Evolutionary conservation across 2,888 invertebrate genomes (phyloP).

Genomic region (Perithous albicinctus): DNA sequence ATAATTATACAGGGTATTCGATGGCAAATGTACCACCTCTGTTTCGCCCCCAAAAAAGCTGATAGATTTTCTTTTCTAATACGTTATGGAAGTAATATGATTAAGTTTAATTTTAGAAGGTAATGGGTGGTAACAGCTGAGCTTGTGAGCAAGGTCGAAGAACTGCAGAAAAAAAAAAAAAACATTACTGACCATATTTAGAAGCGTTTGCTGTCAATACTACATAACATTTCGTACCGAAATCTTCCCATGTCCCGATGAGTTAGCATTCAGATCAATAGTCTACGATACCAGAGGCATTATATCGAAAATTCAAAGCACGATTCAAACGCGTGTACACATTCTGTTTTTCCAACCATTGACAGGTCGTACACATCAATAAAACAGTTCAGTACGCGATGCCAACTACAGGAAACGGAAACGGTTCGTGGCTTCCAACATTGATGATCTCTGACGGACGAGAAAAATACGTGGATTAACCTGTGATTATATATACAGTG

Average conservation of each 20-base stretch:
- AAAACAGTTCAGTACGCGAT: conserved; percentile 33
- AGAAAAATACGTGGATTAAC: neutral
- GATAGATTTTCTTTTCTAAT: no score
- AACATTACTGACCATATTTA: neutral
- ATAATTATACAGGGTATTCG: no score
- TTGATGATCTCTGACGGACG: conserved; percentile 11
- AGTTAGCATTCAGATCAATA: conserved; percentile 13
- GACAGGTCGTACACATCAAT: conserved; percentile 14
- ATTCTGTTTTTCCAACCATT: conserved; percentile 3
- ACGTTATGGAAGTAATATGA: no score
- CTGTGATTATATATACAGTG: neutral
- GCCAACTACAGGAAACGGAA: conserved; percentile 35
- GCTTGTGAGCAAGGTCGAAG: no score
- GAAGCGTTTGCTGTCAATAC: neutral
- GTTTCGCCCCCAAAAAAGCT: no score
- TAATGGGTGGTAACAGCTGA: no score
- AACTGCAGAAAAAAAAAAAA: no score
- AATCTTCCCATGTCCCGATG: neutral
- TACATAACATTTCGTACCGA: neutral
- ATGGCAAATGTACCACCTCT: no score
- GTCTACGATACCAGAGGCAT: neutral
- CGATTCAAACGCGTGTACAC: conserved; percentile 35
- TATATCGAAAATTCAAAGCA: conserved; percentile 8
- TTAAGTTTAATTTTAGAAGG: no score
- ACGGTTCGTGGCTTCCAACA: conserved; percentile 10